Percentiles rank a stretch among this genome's conserved stretches.
Evolutionary conservation across 2,888 invertebrate species (phyloP).

Genomic region (Pseudeuparius sepicola): DNA sequence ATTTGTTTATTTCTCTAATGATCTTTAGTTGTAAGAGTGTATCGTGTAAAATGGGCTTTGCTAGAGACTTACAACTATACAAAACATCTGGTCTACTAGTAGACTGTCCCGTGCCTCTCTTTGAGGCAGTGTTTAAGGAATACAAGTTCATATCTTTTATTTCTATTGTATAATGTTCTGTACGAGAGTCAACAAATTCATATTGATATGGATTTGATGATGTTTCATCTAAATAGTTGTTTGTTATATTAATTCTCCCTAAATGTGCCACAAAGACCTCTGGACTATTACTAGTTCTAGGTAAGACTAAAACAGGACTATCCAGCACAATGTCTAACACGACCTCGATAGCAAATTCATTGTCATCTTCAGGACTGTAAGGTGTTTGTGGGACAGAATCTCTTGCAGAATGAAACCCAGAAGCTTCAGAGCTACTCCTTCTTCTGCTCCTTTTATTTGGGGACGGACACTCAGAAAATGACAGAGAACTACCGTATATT

Average conservation of each 20-base stretch:
- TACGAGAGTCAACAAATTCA: slow-evolving; percentile 27
- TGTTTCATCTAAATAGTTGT: slow-evolving; percentile 26
- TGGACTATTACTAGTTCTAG: slow-evolving; percentile 63
- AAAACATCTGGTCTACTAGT: slow-evolving; percentile 49
- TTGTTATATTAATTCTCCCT: slow-evolving; percentile 67
- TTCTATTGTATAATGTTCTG: slow-evolving; percentile 53
- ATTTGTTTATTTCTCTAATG: slow-evolving; percentile 31
- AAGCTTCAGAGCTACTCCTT: slow-evolving; percentile 33
- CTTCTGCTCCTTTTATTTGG: slow-evolving; percentile 41
- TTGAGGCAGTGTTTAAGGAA: slow-evolving; percentile 54
- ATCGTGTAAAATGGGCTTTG: slow-evolving; percentile 83
- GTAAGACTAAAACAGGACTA: slow-evolving; percentile 85
- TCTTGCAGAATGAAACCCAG: slow-evolving; percentile 34
- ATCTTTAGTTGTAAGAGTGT: slow-evolving; percentile 64
- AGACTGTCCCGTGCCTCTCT: slow-evolving; percentile 36
- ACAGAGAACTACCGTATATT: slow-evolving; percentile 36
- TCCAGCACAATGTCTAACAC: slow-evolving; percentile 74
- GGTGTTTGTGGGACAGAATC: slow-evolving; percentile 38
- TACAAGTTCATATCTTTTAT: slow-evolving; percentile 71
- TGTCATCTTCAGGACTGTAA: slow-evolving; percentile 35
- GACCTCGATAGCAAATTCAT: slow-evolving; percentile 31
- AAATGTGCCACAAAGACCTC: slow-evolving; percentile 88
- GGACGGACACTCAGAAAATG: slow-evolving; percentile 37
- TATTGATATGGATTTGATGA: slow-evolving; percentile 20
- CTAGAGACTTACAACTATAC: slow-evolving; percentile 63